These are phyloP conservation scores for Lasioglossum baleicum DNA, from an alignment of 1,140 invertebrate genomes.

Conservation along the genomic window DNA sequence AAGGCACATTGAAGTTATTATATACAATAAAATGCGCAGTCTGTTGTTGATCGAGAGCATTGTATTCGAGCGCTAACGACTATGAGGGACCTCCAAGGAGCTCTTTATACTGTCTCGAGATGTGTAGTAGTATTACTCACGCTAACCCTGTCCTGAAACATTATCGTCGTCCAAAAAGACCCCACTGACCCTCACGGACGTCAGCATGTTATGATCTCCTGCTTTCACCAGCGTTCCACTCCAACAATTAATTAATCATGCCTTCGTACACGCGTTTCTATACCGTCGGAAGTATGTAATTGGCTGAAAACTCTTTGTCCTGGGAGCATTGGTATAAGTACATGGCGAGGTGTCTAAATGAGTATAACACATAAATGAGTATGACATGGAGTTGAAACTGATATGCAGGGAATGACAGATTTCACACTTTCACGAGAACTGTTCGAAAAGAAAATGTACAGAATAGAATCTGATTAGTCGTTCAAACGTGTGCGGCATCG, in stretches of 20 bases:
- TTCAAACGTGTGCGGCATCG: too few species aligned
- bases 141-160: neutral
- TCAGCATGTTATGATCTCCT: constrained; percentile 6
- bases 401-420: too few species aligned
- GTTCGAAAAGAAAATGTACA: too few species aligned
- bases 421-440: too few species aligned
- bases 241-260: constrained; percentile 24
- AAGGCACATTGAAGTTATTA: too few species aligned
- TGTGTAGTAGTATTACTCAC: neutral
- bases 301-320: constrained; percentile 6
- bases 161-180: neutral
- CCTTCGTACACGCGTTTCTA: neutral
- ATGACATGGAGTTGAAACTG: too few species aligned
- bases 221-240: constrained; percentile 15
- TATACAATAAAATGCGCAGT: too few species aligned
- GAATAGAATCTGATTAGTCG: too few species aligned
- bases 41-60: too few species aligned
- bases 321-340: neutral
- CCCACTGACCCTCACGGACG: neutral
- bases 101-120: neutral
- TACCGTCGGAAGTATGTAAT: neutral
- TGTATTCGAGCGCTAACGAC: too few species aligned
- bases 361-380: neutral
- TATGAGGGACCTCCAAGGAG: neutral
- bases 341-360: neutral